Conservation (phyloP, 2,113 vertebrate genomes). For the Zosterops hypoxanthus region DNA sequence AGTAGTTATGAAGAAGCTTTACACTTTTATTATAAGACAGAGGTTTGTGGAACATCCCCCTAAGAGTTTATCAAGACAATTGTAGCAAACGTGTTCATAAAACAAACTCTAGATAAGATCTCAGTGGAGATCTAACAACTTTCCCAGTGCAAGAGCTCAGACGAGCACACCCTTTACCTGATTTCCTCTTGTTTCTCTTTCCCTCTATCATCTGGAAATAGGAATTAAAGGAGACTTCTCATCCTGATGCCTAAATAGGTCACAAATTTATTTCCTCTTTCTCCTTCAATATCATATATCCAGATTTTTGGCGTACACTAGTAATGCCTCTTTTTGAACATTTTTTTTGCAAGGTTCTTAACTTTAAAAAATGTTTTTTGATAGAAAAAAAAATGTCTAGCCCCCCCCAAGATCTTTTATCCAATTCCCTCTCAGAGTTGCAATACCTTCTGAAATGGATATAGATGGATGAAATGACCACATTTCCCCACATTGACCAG, state of each 20-base stretch:
- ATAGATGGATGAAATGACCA: not conserved
- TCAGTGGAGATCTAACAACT: not conserved
- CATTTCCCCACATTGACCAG: not conserved
- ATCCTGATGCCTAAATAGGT: not conserved
- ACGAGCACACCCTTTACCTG: not conserved
- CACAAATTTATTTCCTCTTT: not conserved
- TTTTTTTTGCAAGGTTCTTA: not conserved
- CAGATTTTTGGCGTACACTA: not conserved
- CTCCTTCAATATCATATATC: not conserved
- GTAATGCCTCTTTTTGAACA: not conserved
- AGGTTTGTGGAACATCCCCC: not conserved
- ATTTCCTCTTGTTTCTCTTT: not conserved
- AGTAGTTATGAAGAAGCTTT: slow-evolving; percentile 28
- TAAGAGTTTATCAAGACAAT: not conserved
- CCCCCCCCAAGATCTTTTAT: not conserved
- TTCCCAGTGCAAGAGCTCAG: not conserved
- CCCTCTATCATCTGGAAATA: not conserved
- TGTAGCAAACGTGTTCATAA: not conserved
- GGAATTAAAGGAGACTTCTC: not conserved
- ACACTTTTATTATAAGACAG: not conserved
- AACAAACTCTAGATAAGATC: not conserved
- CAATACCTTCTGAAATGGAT: not conserved
- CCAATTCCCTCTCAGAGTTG: not conserved
- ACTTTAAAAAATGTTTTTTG: not conserved
- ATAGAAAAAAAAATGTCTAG: not conserved